Percentiles rank a stretch among this genome's conserved stretches.
phyloP scores from a whole-genome alignment of 2,113 vertebrate genomes.

The Chloropsis cyanopogon region DNA sequence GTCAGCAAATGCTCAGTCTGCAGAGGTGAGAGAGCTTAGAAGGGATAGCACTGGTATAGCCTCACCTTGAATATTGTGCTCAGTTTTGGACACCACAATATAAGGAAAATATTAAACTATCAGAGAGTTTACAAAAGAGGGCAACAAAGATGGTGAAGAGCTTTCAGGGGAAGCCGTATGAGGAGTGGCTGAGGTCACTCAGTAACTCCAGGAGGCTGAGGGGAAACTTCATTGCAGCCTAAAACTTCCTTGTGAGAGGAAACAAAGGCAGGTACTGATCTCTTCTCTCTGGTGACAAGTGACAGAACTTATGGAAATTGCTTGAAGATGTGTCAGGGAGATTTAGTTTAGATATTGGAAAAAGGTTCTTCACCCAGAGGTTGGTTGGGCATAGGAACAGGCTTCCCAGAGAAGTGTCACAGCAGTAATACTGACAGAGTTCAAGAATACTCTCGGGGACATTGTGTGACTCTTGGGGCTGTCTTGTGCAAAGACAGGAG shows the following conservation, averaged over 20 bases:
- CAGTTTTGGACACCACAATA: background rate
- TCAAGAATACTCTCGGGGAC: background rate
- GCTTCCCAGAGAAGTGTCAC: background rate
- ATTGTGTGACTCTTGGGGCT: background rate
- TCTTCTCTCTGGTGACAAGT: background rate
- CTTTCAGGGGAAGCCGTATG: rapidly evolving
- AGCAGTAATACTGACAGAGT: background rate
- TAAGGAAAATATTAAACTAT: background rate
- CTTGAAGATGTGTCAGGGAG: background rate
- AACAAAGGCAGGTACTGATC: background rate
- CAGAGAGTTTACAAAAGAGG: background rate
- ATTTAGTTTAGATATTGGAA: background rate
- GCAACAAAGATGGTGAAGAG: background rate
- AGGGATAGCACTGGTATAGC: background rate
- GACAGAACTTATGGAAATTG: background rate
- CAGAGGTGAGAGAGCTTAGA: background rate
- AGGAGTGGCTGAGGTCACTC: background rate
- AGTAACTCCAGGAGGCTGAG: background rate
- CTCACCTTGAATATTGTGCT: background rate
- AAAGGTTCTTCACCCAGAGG: background rate
- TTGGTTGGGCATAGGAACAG: background rate
- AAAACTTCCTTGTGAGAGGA: background rate
- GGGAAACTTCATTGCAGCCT: too few species aligned
- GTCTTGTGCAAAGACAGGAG: too few species aligned
- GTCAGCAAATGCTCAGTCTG: rapidly evolving